These are phyloP conservation scores for Tursiops truncatus DNA, from an alignment of 2,113 vertebrate species.

Conservation along the genomic window DNA sequence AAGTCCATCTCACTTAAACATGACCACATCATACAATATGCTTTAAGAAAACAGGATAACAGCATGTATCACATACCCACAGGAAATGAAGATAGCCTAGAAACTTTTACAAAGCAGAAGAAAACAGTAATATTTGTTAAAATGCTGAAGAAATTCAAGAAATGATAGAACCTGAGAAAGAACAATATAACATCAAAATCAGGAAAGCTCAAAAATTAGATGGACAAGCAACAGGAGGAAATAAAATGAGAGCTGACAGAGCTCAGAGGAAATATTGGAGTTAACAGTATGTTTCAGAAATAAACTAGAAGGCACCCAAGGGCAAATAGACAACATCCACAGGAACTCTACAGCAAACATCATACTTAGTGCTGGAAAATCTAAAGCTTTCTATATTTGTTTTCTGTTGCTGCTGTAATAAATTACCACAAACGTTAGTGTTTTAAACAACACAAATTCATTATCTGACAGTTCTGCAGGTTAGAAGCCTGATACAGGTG, in stretches of 20 bases:
- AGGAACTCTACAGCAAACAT: background rate
- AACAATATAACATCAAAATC: background rate
- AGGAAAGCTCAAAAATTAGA: background rate
- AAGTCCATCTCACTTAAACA: background rate
- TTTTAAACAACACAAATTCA: background rate
- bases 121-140: background rate
- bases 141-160: background rate
- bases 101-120: background rate
- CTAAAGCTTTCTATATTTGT: background rate
- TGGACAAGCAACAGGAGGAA: background rate
- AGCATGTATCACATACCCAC: background rate
- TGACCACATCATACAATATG: background rate
- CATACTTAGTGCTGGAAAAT: background rate
- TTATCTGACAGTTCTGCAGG: background rate
- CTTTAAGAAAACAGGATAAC: background rate
- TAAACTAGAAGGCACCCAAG: background rate
- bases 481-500: background rate
- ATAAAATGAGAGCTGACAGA: background rate
- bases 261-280: background rate
- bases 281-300: background rate
- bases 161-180: background rate
- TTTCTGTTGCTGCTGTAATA: background rate
- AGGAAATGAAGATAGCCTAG: background rate
- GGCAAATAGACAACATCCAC: background rate
- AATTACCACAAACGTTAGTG: background rate